Evolutionary conservation across 2,113 vertebrate species (phyloP), one percentile per base, ranked within the genome.

Genomic region (Dendropsophus ebraccatus): DNA sequence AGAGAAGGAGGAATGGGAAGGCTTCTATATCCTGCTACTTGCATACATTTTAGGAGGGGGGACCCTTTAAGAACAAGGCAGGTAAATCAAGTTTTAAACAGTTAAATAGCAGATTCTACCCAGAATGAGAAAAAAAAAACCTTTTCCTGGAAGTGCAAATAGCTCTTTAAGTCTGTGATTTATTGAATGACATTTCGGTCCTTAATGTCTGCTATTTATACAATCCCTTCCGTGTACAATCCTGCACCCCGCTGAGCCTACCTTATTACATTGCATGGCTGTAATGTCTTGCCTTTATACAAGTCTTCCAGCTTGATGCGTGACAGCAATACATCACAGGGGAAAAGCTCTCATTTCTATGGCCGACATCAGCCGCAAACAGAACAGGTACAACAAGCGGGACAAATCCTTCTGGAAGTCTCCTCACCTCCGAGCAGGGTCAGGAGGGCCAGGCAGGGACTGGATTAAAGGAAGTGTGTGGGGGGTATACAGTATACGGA

Each of bases 131-230:
- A 17, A 23, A 50, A 50, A 75, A 75, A n/a, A 17, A 9, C 13
- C n/a, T n/a, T n/a, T n/a, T 4, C 56, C 56, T 62, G 16, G 54
- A 62, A 80, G 54, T 80, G 77, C 77, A 62, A 80, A 80, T 80
- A 41, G 35, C 77, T 80, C 56, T 62, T 62, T 80, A 62, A 80
- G 77, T 62, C 56, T 80, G 49, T 77, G 77, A 80, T 80, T 80
- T 80, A 80, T 79, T 60, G 77, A 80, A 54, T 80, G 77, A 80
- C 77, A 80, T 80, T 80, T 80, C 77, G 10, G 77, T 41, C 77
- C 77, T 80, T 80, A 80, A 80, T 80, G 77, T 80, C 77, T 80
- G 77, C 77, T 80, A 80, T 80, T 80, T 80, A 80, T 62, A 80
- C 77, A 80, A 58, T 41, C 41, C 77, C 32, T 60, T 41, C 77